Evolutionary conservation across 2,113 vertebrate genomes (phyloP).

Genomic region (Hippocampus guttulatus): DNA sequence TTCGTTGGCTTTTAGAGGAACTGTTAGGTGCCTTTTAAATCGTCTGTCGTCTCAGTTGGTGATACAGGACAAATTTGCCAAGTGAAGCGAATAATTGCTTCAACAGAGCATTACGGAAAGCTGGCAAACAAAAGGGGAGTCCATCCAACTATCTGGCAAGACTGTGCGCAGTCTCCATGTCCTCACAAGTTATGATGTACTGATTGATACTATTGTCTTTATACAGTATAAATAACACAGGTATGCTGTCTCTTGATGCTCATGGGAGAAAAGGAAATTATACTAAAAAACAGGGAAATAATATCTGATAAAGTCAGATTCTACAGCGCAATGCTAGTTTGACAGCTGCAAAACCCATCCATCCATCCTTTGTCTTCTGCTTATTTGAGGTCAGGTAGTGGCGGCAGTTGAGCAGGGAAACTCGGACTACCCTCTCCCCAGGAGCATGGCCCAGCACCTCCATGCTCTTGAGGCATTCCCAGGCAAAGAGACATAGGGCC

Average conservation of each 20-base stretch:
- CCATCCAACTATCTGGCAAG: slow-evolving; percentile 26
- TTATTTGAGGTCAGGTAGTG: too few species aligned
- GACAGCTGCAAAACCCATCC: neutral
- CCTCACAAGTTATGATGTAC: slow-evolving; percentile 20
- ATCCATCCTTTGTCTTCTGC: too few species aligned
- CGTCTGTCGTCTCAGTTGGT: slow-evolving; percentile 52
- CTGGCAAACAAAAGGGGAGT: slow-evolving; percentile 53
- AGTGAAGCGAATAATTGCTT: slow-evolving; percentile 71
- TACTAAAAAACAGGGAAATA: neutral
- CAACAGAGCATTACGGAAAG: slow-evolving; percentile 56
- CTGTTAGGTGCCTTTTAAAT: slow-evolving; percentile 69
- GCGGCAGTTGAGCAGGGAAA: too few species aligned
- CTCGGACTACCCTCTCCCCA: too few species aligned
- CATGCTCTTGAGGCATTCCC: too few species aligned
- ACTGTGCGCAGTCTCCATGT: slow-evolving; percentile 11
- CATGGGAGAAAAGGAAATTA: neutral
- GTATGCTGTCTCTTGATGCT: neutral
- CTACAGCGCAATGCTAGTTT: neutral
- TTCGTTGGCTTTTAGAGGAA: slow-evolving; percentile 60
- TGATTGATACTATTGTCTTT: slow-evolving; percentile 4
- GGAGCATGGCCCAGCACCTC: too few species aligned
- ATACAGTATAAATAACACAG: neutral
- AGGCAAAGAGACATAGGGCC: too few species aligned
- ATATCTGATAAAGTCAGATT: neutral
- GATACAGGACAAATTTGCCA: slow-evolving; percentile 70